Conservation (phyloP, 2,797 vertebrate genomes). For the Macroramphosus scolopax region DNA sequence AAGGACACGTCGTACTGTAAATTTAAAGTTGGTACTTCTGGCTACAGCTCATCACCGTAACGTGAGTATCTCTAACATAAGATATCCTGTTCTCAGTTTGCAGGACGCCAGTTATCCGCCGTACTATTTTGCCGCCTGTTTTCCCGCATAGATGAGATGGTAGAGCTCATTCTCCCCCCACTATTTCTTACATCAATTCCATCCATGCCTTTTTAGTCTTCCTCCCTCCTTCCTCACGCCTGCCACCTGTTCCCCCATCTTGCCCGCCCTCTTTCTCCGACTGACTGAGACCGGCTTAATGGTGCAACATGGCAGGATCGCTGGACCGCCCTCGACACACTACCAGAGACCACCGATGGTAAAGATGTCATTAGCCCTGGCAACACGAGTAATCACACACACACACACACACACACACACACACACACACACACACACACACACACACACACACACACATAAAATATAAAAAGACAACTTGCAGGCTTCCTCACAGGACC, state of each 20-base stretch:
- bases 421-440: slow-evolving; percentile 2
- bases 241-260: slow-evolving; percentile 26
- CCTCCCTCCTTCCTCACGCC: slow-evolving; percentile 21
- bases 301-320: slow-evolving; percentile 27
- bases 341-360: slow-evolving; percentile 31
- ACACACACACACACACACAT: too few species aligned
- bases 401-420: slow-evolving; percentile 13
- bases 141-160: too few species aligned
- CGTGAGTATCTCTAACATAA: too few species aligned
- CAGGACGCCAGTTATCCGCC: too few species aligned
- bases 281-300: slow-evolving; percentile 30
- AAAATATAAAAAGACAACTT: too few species aligned
- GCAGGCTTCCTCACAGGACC: too few species aligned
- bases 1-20: slow-evolving; percentile 1
- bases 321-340: slow-evolving; percentile 36
- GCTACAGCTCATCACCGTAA: slow-evolving; percentile 32
- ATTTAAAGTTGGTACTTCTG: slow-evolving; percentile 23
- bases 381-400: slow-evolving; percentile 11
- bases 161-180: background rate
- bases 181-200: background rate
- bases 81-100: too few species aligned
- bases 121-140: background rate
- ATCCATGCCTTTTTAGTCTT: background rate
- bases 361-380: slow-evolving; percentile 55
- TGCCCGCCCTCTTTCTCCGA: slow-evolving; percentile 3